Conservation (phyloP, 2,888 invertebrate species). For the Aphrophora alni region DNA sequence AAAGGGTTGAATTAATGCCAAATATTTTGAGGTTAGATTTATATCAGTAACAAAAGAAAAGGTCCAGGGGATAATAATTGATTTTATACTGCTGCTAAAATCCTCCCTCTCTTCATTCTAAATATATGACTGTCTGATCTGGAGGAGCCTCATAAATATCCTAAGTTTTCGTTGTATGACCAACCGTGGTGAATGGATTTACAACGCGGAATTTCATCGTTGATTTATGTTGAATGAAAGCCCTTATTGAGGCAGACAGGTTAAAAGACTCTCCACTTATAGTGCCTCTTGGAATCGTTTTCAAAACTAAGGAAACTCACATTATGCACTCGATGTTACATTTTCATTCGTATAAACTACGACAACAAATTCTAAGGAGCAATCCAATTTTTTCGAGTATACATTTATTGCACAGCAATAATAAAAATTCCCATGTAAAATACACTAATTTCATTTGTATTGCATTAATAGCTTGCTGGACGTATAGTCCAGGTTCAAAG, state of each 20-base stretch:
- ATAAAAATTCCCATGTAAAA: too few relatives aligned
- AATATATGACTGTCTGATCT: not conserved
- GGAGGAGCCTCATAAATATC: not conserved
- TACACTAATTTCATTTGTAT: too few relatives aligned
- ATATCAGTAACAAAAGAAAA: not conserved
- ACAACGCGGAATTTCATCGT: not conserved
- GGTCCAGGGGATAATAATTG: not conserved
- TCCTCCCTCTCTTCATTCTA: not conserved
- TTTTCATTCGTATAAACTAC: too few relatives aligned
- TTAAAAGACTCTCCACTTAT: not conserved
- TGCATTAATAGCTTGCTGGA: too few relatives aligned
- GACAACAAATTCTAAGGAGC: too few relatives aligned
- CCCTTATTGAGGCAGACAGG: not conserved
- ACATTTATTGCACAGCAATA: too few relatives aligned
- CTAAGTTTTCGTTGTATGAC: not conserved
- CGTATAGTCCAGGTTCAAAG: too few relatives aligned
- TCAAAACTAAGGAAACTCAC: too few relatives aligned
- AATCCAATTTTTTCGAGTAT: too few relatives aligned
- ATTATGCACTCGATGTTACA: too few relatives aligned
- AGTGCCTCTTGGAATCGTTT: too few relatives aligned
- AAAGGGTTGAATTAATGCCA: not conserved
- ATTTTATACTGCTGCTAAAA: not conserved
- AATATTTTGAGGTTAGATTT: not conserved
- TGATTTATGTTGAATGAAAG: not conserved
- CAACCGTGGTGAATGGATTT: not conserved